Conservation (phyloP, 2,888 invertebrate genomes). For the Scaptomyza parva region DNA sequence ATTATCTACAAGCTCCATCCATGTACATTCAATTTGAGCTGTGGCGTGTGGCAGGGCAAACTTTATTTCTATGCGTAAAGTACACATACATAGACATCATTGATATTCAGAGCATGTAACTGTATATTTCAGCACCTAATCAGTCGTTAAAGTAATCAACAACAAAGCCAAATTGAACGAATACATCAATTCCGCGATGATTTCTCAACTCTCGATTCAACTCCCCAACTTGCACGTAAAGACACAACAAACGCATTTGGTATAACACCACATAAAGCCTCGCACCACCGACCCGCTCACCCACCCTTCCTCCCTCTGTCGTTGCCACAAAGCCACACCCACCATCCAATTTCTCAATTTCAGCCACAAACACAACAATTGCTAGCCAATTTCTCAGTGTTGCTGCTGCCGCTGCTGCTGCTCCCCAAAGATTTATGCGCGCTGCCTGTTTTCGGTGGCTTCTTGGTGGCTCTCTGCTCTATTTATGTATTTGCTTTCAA, state of each 20-base stretch:
- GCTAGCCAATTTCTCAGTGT: slow-evolving; percentile 70
- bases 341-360: slow-evolving; percentile 55
- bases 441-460: slow-evolving; percentile 54
- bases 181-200: slow-evolving; percentile 64
- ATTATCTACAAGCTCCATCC: slow-evolving; percentile 48
- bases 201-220: slow-evolving; percentile 51
- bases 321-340: background rate
- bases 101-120: slow-evolving; percentile 52
- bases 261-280: background rate
- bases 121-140: slow-evolving; percentile 59
- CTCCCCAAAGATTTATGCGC: slow-evolving; percentile 74
- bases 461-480: slow-evolving; percentile 58
- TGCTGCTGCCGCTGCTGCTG: no score
- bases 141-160: slow-evolving; percentile 69
- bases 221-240: slow-evolving; percentile 29
- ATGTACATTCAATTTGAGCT: slow-evolving; percentile 56
- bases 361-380: slow-evolving; percentile 42
- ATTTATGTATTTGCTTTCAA: slow-evolving; percentile 80
- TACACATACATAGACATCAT: slow-evolving; percentile 39
- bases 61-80: background rate
- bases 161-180: slow-evolving; percentile 64
- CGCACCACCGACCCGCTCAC: no score
- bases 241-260: slow-evolving; percentile 71
- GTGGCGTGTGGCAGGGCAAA: slow-evolving; percentile 19
- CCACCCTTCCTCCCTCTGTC: no score